Percentiles rank a stretch among this genome's conserved stretches.
Conservation (phyloP, 2,113 vertebrate species). For the Acrocephalus arundinaceus region DNA sequence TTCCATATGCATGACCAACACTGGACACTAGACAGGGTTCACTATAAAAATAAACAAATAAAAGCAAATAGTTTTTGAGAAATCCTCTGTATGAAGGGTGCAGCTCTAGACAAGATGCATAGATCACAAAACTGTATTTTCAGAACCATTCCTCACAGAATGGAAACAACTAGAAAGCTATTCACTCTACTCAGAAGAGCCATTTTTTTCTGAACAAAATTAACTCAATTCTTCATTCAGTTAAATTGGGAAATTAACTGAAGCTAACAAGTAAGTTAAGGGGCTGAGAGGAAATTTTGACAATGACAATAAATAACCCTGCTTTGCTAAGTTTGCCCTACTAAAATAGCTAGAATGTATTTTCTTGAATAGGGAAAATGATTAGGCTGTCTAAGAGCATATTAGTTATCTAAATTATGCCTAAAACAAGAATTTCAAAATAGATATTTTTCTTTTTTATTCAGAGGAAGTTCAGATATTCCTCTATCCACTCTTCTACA, state of each 20-base stretch:
- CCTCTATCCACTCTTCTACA: not conserved
- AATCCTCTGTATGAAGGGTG: not conserved
- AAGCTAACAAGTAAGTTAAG: conserved; percentile 30
- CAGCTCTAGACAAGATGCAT: not conserved
- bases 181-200: not conserved
- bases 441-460: not conserved
- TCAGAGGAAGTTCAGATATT: not conserved
- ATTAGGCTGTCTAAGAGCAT: not conserved
- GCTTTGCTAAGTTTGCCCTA: not conserved
- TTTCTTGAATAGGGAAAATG: not conserved
- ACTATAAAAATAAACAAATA: not conserved
- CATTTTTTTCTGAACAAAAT: conserved; percentile 5
- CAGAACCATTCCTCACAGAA: not conserved
- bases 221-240: conserved; percentile 15
- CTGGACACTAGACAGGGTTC: not conserved
- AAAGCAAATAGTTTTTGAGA: not conserved
- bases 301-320: conserved; percentile 5
- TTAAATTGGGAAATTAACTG: conserved; percentile 38
- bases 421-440: not conserved
- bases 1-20: not conserved
- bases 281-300: conserved; percentile 19
- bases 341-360: not conserved
- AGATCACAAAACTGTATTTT: not conserved
- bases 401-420: not conserved
- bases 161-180: not conserved